Evolutionary conservation across 2,888 invertebrate genomes (phyloP).

Genomic region (Troides aeacus): DNA sequence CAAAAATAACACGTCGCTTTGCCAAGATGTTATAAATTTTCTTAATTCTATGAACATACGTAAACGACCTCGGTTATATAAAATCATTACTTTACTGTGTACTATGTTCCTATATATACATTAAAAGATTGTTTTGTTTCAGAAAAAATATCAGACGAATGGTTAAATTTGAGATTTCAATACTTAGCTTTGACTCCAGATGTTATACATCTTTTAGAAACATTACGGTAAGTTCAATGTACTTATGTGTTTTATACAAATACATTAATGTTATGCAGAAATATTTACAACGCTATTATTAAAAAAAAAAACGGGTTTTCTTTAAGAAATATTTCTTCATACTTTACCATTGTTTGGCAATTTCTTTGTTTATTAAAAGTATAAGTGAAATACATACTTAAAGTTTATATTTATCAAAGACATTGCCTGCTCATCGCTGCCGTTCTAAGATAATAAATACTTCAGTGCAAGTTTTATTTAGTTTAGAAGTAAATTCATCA

Average conservation of each 20-base stretch:
- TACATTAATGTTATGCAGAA: slow-evolving; percentile 68
- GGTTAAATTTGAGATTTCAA: slow-evolving; percentile 89
- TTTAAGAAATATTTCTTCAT: slow-evolving; percentile 70
- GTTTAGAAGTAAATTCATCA: slow-evolving; percentile 28
- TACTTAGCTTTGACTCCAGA: slow-evolving; percentile 85
- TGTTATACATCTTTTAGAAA: slow-evolving; percentile 83
- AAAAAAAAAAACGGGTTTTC: slow-evolving; percentile 20
- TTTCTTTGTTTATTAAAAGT: slow-evolving; percentile 41
- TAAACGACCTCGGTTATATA: too few relatives aligned
- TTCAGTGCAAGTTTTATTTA: slow-evolving; percentile 26
- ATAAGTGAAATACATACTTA: background rate
- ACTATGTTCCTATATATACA: background rate
- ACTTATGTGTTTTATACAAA: slow-evolving; percentile 33
- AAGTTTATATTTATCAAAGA: slow-evolving; percentile 30
- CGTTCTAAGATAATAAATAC: slow-evolving; percentile 35
- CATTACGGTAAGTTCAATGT: slow-evolving; percentile 78
- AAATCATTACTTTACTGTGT: background rate
- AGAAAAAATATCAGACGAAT: slow-evolving; percentile 87
- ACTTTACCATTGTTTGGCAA: slow-evolving; percentile 42
- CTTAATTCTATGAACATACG: too few relatives aligned
- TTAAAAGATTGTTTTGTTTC: slow-evolving; percentile 47
- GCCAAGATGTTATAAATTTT: too few relatives aligned
- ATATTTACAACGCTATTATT: slow-evolving; percentile 51
- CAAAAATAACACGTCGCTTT: too few relatives aligned
- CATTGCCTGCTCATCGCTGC: slow-evolving; percentile 34